Percentiles rank a stretch among this genome's conserved stretches.
These are phyloP conservation scores for Brachyrhaphis roseni DNA, from an alignment of 2,797 vertebrate genomes.

Conservation along the genomic window DNA sequence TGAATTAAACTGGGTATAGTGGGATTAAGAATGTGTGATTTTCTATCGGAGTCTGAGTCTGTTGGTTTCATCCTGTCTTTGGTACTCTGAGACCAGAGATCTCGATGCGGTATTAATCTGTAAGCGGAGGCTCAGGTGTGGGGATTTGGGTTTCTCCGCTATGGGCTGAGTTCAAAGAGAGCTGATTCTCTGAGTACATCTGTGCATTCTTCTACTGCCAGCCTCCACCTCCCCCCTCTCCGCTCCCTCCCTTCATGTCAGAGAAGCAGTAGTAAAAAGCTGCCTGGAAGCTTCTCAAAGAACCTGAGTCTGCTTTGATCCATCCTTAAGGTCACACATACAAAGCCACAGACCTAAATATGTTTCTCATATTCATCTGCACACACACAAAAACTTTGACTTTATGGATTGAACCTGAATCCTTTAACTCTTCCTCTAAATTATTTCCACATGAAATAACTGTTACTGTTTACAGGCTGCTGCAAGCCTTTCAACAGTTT, in stretches of 20 bases:
- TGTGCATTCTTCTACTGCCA: constrained; percentile 63
- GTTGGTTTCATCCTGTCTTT: constrained; percentile 54
- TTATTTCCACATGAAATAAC: constrained; percentile 8
- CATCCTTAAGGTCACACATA: constrained; percentile 53
- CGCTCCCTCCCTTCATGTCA: constrained; percentile 8
- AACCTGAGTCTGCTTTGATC: constrained; percentile 68
- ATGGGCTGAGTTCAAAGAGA: constrained; percentile 64
- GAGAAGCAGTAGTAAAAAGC: constrained; percentile 58
- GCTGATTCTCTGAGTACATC: constrained; percentile 58
- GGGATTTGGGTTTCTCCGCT: constrained; percentile 47
- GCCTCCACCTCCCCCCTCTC: not conserved
- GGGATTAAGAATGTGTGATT: constrained; percentile 61
- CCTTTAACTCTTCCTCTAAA: not conserved
- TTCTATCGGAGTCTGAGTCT: constrained; percentile 44
- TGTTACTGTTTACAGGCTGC: constrained; percentile 24
- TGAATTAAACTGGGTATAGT: constrained; percentile 39
- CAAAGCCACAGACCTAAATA: constrained; percentile 17
- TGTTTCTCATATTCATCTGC: constrained; percentile 7
- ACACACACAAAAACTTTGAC: constrained; percentile 22
- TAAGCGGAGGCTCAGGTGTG: constrained; percentile 69
- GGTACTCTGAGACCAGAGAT: constrained; percentile 61
- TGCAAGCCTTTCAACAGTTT: constrained; percentile 17
- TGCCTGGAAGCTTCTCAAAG: constrained; percentile 74
- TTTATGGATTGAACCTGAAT: constrained; percentile 24
- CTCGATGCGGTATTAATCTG: constrained; percentile 65